These are phyloP conservation scores for Nothura maculosa DNA, from an alignment of 2,797 vertebrate genomes.

Conservation along the genomic window DNA sequence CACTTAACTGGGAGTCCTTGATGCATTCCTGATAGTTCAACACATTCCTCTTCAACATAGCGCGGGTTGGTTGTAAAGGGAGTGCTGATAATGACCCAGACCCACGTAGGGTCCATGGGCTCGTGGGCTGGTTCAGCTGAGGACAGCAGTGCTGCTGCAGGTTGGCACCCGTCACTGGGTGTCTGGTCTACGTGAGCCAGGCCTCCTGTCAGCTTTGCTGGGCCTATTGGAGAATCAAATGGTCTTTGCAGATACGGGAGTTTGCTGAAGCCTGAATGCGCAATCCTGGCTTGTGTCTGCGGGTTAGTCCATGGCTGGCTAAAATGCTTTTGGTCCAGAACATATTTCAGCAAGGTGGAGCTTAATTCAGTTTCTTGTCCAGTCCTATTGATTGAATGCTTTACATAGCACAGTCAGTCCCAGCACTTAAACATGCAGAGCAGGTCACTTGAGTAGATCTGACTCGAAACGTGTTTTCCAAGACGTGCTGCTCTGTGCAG, in stretches of 20 bases:
- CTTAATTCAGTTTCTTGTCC: background rate
- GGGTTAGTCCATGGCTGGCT: background rate
- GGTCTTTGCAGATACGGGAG: fast-evolving
- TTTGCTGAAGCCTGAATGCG: background rate
- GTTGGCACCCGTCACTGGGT: background rate
- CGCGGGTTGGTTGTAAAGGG: background rate
- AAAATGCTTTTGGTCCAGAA: background rate
- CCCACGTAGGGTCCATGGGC: background rate
- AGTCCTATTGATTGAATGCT: background rate
- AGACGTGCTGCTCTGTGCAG: fast-evolving
- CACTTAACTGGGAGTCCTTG: background rate
- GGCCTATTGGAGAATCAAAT: too few relatives aligned
- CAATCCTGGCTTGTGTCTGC: background rate
- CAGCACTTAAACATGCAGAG: background rate
- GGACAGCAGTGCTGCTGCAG: background rate
- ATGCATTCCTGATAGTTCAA: background rate
- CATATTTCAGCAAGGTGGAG: background rate
- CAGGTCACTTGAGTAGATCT: background rate
- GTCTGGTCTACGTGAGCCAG: background rate
- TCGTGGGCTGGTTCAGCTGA: background rate
- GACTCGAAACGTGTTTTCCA: background rate
- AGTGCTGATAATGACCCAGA: background rate
- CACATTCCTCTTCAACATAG: background rate
- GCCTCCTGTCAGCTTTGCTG: background rate
- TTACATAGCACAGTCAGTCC: background rate